These are phyloP conservation scores for Eurytoma adleriae DNA, from an alignment of 2,888 invertebrate species.

Conservation along the genomic window DNA sequence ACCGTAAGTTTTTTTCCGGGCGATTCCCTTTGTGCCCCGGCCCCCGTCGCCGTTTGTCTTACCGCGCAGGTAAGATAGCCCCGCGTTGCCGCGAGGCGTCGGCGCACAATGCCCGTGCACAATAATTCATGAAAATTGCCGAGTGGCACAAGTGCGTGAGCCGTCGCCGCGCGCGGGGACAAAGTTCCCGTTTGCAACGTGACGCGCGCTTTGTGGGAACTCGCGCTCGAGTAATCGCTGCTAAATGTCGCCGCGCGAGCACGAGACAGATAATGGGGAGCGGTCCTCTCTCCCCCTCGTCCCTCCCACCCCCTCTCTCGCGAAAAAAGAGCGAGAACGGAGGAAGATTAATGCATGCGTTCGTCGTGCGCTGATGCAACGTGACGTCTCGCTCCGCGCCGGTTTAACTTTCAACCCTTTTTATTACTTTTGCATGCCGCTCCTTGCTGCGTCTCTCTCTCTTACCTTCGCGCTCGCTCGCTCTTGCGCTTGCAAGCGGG, in stretches of 20 bases:
- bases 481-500: too few species aligned
- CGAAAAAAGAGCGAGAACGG: conserved; percentile 34
- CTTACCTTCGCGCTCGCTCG: too few species aligned
- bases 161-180: too few species aligned
- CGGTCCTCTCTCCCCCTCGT: neutral
- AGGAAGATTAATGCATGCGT: conserved; percentile 49
- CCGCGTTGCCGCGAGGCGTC: conserved; percentile 4
- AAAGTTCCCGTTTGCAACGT: neutral
- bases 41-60: conserved; percentile 22
- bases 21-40: conserved; percentile 28
- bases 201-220: conserved; percentile 51
- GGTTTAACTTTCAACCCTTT: conserved; percentile 18
- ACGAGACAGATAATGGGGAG: conserved; percentile 35
- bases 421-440: conserved; percentile 4
- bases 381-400: conserved; percentile 19
- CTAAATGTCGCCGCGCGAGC: conserved; percentile 51
- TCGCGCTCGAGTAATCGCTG: conserved; percentile 52
- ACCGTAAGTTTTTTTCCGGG: neutral
- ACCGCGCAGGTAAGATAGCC: conserved; percentile 7
- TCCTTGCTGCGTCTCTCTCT: too few species aligned
- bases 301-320: neutral
- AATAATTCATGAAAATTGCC: conserved; percentile 57
- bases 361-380: conserved; percentile 32
- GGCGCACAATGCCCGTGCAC: conserved; percentile 44
- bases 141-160: conserved; percentile 21